Evolutionary conservation across 2,113 vertebrate genomes (phyloP).

Genomic region (Podocnemis expansa): DNA sequence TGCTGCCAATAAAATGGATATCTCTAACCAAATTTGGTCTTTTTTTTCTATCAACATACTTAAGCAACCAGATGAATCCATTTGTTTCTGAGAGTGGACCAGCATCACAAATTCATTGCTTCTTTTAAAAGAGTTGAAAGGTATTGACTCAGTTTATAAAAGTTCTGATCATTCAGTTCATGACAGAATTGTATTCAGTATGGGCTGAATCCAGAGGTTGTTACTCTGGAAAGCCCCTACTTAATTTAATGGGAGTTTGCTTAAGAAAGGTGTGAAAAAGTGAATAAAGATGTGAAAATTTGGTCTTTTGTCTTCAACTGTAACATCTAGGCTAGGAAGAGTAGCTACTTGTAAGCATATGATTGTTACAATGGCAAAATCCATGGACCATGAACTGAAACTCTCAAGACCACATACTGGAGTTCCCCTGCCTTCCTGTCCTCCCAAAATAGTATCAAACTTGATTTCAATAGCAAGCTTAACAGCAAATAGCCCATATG

Average conservation of each 20-base stretch:
- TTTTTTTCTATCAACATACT: background rate
- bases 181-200: background rate
- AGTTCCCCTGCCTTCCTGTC: background rate
- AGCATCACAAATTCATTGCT: background rate
- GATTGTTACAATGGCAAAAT: accelerated
- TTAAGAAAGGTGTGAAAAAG: background rate
- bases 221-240: background rate
- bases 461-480: background rate
- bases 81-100: background rate
- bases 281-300: background rate
- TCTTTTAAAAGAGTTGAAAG: background rate
- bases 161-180: background rate
- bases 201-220: background rate
- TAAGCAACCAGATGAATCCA: background rate
- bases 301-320: background rate
- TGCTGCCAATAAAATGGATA: background rate
- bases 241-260: background rate
- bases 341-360: background rate
- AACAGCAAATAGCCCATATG: background rate
- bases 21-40: background rate
- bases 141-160: background rate
- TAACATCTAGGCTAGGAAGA: background rate
- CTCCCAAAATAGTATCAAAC: background rate
- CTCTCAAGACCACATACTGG: background rate
- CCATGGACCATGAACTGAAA: background rate